These are phyloP conservation scores for Pica pica DNA, from an alignment of 2,113 vertebrate species.

Conservation along the genomic window DNA sequence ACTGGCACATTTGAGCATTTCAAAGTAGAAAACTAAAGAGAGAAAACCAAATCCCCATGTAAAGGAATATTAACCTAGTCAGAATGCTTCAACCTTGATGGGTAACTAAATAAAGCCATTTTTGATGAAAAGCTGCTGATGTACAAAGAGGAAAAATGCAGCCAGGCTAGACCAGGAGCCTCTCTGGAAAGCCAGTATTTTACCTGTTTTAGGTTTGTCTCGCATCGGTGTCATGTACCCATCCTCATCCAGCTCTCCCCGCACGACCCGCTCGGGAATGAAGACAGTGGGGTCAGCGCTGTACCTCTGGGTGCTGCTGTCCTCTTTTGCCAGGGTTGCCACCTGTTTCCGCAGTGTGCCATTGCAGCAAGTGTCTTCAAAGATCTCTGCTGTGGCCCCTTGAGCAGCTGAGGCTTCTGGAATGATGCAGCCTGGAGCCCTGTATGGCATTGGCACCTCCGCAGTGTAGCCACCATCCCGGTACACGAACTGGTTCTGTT, in stretches of 20 bases:
- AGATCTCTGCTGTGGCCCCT: constrained; percentile 74
- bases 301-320: constrained; percentile 89
- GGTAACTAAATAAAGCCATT: not conserved
- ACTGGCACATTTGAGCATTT: not conserved
- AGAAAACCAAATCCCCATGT: not conserved
- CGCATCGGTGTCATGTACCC: constrained; percentile 93
- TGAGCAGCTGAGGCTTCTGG: constrained; percentile 74
- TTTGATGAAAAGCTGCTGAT: not conserved
- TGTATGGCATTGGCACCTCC: constrained; percentile 65
- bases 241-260: constrained; percentile 85
- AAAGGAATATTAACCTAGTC: not conserved
- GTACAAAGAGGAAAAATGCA: not conserved
- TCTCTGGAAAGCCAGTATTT: not conserved
- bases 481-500: constrained; percentile 90
- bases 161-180: not conserved
- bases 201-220: constrained; percentile 92
- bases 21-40: not conserved
- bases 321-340: constrained; percentile 74
- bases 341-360: constrained; percentile 86
- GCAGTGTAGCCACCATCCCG: constrained; percentile 79
- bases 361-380: constrained; percentile 89
- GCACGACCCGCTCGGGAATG: constrained; percentile 77
- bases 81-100: not conserved
- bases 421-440: constrained; percentile 68
- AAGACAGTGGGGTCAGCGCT: constrained; percentile 92